Evolutionary conservation across 2,797 vertebrate species (phyloP).

Genomic region (Sebastes steindachneri): DNA sequence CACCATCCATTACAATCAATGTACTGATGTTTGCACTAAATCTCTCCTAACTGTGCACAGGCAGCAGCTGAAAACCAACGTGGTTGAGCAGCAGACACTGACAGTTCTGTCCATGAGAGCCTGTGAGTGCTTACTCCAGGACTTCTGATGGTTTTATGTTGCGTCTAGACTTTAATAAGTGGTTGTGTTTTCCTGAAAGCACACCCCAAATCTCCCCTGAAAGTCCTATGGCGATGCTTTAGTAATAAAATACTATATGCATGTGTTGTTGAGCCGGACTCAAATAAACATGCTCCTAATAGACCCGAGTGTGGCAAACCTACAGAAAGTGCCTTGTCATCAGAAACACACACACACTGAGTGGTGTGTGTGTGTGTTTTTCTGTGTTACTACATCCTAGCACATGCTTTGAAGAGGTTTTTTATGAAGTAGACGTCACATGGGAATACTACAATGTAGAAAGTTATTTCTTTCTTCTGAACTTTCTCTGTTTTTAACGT

Average conservation of each 20-base stretch:
- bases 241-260: conserved; percentile 80
- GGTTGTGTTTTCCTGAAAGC: conserved; percentile 86
- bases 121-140: conserved; percentile 82
- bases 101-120: conserved; percentile 63
- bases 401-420: conserved; percentile 46
- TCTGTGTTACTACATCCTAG: conserved; percentile 3
- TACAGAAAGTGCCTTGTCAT: conserved; percentile 65
- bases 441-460: conserved; percentile 31
- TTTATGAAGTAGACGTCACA: conserved; percentile 15
- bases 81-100: conserved; percentile 65
- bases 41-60: conserved; percentile 35
- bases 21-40: conserved; percentile 24
- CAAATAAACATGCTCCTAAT: conserved; percentile 77
- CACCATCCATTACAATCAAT: conserved; percentile 3
- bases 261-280: conserved; percentile 71
- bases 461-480: neutral
- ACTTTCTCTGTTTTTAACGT: neutral
- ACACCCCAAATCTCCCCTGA: conserved; percentile 83
- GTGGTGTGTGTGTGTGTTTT: neutral
- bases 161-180: conserved; percentile 99
- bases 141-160: conserved; percentile 96
- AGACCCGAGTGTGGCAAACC: conserved; percentile 68
- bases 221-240: conserved; percentile 83
- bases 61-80: conserved; percentile 49
- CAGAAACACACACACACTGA: conserved; percentile 53